phyloP scores from a whole-genome alignment of 2,113 vertebrate genomes.

The Mirounga angustirostris region DNA sequence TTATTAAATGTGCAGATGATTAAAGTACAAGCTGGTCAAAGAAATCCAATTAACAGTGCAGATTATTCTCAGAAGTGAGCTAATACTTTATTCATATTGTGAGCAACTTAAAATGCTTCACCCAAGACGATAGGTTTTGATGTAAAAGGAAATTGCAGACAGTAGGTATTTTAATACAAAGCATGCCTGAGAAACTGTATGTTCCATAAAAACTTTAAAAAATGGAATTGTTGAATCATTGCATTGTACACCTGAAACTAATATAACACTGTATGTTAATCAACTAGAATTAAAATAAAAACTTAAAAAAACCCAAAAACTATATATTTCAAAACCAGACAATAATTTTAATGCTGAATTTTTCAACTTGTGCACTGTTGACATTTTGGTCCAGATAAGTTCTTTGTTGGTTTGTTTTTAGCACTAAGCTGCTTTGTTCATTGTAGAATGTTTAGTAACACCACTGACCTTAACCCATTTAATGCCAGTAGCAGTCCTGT shows the following conservation, averaged over 20 bases:
- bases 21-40: conserved; percentile 54
- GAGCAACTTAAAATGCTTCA: conserved; percentile 44
- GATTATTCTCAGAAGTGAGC: conserved; percentile 54
- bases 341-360: neutral
- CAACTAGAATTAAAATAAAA: neutral
- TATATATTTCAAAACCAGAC: neutral
- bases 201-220: neutral
- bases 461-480: fast-evolving
- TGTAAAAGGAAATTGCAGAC: conserved; percentile 1
- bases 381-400: neutral
- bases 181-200: neutral
- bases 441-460: neutral
- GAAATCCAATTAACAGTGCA: conserved; percentile 64
- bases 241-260: neutral
- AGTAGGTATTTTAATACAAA: neutral
- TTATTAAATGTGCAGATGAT: conserved; percentile 67
- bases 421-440: fast-evolving
- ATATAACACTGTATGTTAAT: neutral
- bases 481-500: neutral
- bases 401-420: neutral
- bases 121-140: neutral
- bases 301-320: neutral
- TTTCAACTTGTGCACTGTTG: neutral
- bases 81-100: neutral
- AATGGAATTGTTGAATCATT: neutral